phyloP scores from a whole-genome alignment of 37 sponge, comb jelly and placozoan genomes.

The Bolinopsis microptera region DNA sequence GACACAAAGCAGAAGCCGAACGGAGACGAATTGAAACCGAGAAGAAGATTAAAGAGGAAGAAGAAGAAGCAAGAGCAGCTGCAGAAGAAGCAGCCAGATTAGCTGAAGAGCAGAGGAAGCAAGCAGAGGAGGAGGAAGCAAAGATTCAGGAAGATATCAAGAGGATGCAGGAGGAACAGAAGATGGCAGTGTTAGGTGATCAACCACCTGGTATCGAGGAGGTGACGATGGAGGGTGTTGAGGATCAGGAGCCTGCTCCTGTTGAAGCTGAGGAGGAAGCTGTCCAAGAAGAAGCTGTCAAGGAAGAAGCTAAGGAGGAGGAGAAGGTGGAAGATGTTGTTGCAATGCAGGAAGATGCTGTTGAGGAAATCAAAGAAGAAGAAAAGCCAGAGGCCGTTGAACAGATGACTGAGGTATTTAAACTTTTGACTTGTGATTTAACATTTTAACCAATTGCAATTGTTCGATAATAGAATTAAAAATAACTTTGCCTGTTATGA shows the following conservation, averaged over 20 bases:
- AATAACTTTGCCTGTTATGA: no score
- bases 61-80: conserved; percentile 10
- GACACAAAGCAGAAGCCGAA: conserved; percentile 17
- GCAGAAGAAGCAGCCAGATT: background rate
- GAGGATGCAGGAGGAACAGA: conserved; percentile 23
- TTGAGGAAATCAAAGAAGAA: background rate
- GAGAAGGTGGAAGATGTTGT: conserved; percentile 5
- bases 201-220: background rate
- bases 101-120: background rate
- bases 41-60: conserved; percentile 43
- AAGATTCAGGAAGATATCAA: conserved; percentile 36
- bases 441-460: no score
- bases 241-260: background rate
- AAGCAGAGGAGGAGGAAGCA: conserved; percentile 10
- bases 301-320: background rate
- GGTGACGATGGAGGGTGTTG: background rate
- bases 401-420: background rate
- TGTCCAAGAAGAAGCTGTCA: background rate
- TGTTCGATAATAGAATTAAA: no score
- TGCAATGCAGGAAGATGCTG: background rate
- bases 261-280: background rate
- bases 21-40: background rate
- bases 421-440: no score
- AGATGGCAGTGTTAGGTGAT: background rate
- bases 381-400: background rate